Base-by-base conservation (phyloP, 2,888 invertebrate genomes). In the Hydrotaea cyrtoneurina region DNA sequence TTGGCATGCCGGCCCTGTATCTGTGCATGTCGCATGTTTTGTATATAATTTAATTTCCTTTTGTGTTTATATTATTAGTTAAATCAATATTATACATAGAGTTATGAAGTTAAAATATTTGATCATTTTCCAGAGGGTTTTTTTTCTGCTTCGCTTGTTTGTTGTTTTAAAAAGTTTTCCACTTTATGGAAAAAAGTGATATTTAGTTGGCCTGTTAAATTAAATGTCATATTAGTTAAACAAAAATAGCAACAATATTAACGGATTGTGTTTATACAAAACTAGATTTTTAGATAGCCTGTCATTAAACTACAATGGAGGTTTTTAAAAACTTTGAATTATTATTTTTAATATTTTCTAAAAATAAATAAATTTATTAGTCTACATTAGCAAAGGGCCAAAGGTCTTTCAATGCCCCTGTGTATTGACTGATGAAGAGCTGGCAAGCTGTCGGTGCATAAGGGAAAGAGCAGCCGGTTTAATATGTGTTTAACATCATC, bases 41-140 rank as follows among this genome's bases (percentile, higher is more conserved):
- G 19, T 15, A 39, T 53, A n/a, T 21, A 62, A 31, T 62, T 62
- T 64, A 64, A 64, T 64, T 64, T 19, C 26, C 11, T 26, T 71
- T 36, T 62, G 31, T 71, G 78, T 55, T 78, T 62, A 43, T 73
- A 69, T 77, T 80, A 73, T 83, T 80, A 81, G 78, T 80, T 84
- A 78, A 75, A 84, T 80, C 55, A 80, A 80, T 78, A 74, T 83
- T 53, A 53, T 79, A 43, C 39, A 43, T 39, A 66, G 59, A 59
- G 17, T 59, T 59, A 59, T 59, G 59, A 7, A 59, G 4, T 59
- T 59, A 59, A 23, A 23, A 59, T 59, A 59, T 59, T 59, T 26
- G 23, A 15, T n/a, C n/a, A n/a, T n/a, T n/a, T n/a, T n/a, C n/a
- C n/a, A n/a, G n/a, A n/a, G 50, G n/a, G n/a, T n/a, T n/a, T 50